A percentile compares a stretch with the other conserved stretches of the same genome.
Evolutionary conservation across 2,797 vertebrate species (phyloP).

Genomic region (Sebastes vulpes): DNA sequence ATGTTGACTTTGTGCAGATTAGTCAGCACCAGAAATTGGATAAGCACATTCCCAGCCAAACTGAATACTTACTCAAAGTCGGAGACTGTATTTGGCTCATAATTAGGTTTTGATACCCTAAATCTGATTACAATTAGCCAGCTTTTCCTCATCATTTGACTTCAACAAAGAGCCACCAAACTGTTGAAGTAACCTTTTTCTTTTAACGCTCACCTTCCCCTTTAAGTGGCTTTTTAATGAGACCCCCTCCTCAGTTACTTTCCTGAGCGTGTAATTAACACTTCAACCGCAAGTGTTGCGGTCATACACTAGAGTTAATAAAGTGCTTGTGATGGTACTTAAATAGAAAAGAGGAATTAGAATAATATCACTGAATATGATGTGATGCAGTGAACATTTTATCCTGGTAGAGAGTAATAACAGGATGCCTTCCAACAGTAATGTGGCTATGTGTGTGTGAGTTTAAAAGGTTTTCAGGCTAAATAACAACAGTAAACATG

Average conservation of each 20-base stretch:
- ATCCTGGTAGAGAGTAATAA: neutral
- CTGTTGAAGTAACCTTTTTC: neutral
- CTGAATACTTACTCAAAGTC: slow-evolving; percentile 10
- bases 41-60: slow-evolving; percentile 51
- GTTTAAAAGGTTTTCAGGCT: neutral
- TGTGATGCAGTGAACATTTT: neutral
- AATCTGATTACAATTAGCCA: neutral
- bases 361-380: neutral
- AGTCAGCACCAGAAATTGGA: slow-evolving; percentile 24
- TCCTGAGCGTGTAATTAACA: neutral
- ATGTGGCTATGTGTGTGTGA: neutral
- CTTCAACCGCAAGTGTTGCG: neutral
- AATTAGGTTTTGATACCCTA: neutral
- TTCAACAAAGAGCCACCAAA: slow-evolving; percentile 1
- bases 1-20: slow-evolving; percentile 63
- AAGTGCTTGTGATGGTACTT: neutral
- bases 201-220: neutral
- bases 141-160: slow-evolving; percentile 1
- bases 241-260: neutral
- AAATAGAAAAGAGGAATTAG: neutral
- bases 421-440: neutral
- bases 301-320: neutral
- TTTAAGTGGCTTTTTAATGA: slow-evolving; percentile 1
- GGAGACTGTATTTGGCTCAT: neutral
- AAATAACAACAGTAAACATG: neutral